These are phyloP conservation scores for Apodemia duryi DNA, from an alignment of 2,888 invertebrate species.

Conservation along the genomic window DNA sequence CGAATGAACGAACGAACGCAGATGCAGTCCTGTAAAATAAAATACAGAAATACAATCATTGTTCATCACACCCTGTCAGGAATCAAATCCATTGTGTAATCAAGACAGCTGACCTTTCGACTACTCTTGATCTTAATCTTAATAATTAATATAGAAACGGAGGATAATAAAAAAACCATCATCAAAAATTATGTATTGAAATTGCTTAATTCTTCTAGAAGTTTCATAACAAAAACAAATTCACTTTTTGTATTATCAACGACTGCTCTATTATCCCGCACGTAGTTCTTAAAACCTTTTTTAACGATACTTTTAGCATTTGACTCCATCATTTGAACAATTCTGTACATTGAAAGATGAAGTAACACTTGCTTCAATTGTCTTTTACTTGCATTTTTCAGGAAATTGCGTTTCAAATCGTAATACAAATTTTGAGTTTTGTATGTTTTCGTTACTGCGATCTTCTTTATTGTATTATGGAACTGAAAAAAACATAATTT, in stretches of 20 bases:
- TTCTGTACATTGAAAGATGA: slow-evolving; percentile 44
- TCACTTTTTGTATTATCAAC: slow-evolving; percentile 41
- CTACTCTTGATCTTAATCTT: too few species aligned
- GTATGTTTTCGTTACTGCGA: slow-evolving; percentile 47
- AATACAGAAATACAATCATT: too few species aligned
- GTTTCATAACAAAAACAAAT: slow-evolving; percentile 40
- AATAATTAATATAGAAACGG: too few species aligned
- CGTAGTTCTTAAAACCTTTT: slow-evolving; percentile 38
- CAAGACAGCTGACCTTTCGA: too few species aligned
- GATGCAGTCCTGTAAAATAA: too few species aligned
- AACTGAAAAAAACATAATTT: slow-evolving; percentile 43
- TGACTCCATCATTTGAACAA: slow-evolving; percentile 48
- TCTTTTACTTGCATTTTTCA: slow-evolving; percentile 36
- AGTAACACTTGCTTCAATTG: slow-evolving; percentile 43
- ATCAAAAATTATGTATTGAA: too few species aligned
- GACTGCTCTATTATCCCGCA: slow-evolving; percentile 37
- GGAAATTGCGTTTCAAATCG: slow-evolving; percentile 48
- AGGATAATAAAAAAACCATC: too few species aligned
- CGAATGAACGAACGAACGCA: too few species aligned
- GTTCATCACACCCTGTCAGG: too few species aligned
- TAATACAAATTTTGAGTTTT: slow-evolving; percentile 48
- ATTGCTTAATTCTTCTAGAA: slow-evolving; percentile 38
- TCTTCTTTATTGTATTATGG: slow-evolving; percentile 49
- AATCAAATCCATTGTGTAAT: too few species aligned
- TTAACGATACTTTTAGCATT: slow-evolving; percentile 40